These are phyloP conservation scores for Drosophila lowei DNA, from an alignment of 1,140 invertebrate genomes.

Conservation along the genomic window DNA sequence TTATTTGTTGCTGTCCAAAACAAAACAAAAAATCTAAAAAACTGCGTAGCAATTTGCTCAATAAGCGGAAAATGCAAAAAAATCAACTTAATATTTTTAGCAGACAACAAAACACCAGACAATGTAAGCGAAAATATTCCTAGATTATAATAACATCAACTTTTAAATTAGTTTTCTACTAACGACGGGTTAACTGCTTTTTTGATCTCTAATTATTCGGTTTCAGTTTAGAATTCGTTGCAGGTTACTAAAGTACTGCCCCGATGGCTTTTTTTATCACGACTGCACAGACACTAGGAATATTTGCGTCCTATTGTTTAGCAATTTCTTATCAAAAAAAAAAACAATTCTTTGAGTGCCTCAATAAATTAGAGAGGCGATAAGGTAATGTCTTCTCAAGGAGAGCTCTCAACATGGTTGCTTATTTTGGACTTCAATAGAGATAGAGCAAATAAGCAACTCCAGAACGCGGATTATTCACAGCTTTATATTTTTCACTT, in stretches of 20 bases:
- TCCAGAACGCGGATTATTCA: too few relatives aligned
- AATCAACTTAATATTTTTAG: conserved; percentile 9
- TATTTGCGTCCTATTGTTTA: too few relatives aligned
- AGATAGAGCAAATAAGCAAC: too few relatives aligned
- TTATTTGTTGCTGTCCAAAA: conserved; percentile 16
- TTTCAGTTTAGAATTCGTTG: not conserved
- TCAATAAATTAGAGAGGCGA: too few relatives aligned
- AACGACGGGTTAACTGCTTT: conserved; percentile 28
- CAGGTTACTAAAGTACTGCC: not conserved
- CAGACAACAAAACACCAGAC: conserved; percentile 28
- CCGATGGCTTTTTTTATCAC: not conserved
- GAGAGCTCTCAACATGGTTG: too few relatives aligned
- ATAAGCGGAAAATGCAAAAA: conserved; percentile 25
- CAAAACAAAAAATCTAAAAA: conserved; percentile 20
- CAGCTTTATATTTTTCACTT: too few relatives aligned
- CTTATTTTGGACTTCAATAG: too few relatives aligned
- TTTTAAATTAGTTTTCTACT: conserved; percentile 21
- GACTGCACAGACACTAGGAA: too few relatives aligned
- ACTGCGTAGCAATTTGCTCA: conserved; percentile 32
- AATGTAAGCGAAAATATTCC: conserved; percentile 28
- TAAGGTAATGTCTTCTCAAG: too few relatives aligned
- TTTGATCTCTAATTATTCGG: conserved; percentile 11
- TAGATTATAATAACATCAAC: conserved; percentile 25
- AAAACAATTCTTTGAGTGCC: too few relatives aligned
- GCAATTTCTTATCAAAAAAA: too few relatives aligned